Percentiles rank a stretch among this genome's conserved stretches.
phyloP scores from a whole-genome alignment of 2,797 vertebrate genomes.

The Eupleurogrammus muticus region DNA sequence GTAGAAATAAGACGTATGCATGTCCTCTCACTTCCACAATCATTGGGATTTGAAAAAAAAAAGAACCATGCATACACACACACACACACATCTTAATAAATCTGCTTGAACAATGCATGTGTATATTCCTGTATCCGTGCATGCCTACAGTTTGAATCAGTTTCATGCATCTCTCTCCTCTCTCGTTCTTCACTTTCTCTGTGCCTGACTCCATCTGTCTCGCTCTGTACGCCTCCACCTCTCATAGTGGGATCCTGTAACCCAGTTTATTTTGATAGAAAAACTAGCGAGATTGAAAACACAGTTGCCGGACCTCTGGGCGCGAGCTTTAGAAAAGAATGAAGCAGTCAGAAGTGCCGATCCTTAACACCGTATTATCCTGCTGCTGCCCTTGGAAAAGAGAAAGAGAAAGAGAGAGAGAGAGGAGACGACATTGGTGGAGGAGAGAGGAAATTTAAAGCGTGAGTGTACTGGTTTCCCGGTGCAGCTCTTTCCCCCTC shows the following conservation, averaged over 20 bases:
- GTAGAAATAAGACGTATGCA: too few relatives aligned
- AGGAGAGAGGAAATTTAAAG: constrained; percentile 41
- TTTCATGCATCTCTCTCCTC: constrained; percentile 27
- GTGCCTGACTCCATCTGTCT: constrained; percentile 8
- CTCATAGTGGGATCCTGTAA: constrained; percentile 22
- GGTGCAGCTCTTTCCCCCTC: constrained; percentile 44
- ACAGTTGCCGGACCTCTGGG: constrained; percentile 42
- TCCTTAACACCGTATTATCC: constrained; percentile 66
- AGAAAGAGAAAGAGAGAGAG: not conserved
- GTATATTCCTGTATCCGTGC: not conserved
- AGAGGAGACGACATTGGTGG: constrained; percentile 20
- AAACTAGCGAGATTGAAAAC: constrained; percentile 45
- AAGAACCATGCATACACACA: too few relatives aligned
- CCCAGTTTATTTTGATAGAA: constrained; percentile 25
- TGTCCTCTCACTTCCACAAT: too few relatives aligned
- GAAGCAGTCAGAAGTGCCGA: constrained; percentile 39
- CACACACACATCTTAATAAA: too few relatives aligned
- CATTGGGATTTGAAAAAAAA: too few relatives aligned
- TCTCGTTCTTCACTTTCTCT: constrained; percentile 25
- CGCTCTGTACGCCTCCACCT: constrained; percentile 18
- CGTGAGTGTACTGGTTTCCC: constrained; percentile 58
- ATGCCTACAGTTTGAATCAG: not conserved
- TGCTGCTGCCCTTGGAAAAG: constrained; percentile 44
- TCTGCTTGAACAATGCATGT: not conserved
- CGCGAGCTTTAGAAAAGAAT: constrained; percentile 30